Conservation (phyloP, 2,797 vertebrate genomes). For the Pelodytes ibericus region DNA sequence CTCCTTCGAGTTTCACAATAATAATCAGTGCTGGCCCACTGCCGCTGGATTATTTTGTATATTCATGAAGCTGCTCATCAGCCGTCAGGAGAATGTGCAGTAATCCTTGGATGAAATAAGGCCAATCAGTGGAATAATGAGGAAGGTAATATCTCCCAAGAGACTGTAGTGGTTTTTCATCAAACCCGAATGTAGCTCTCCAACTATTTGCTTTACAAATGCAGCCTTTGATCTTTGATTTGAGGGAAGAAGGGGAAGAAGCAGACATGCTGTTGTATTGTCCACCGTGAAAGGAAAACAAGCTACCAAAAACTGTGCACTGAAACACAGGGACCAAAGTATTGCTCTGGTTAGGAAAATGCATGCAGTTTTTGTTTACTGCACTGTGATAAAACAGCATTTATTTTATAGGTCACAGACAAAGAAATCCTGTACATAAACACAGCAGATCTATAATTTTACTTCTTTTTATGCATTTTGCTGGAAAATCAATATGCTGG, state of each 20-base stretch:
- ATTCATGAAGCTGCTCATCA: conserved; percentile 87
- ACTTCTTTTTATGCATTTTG: conserved; percentile 53
- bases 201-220: conserved; percentile 99
- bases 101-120: conserved; percentile 90
- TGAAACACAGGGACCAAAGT: conserved; percentile 62
- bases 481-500: conserved; percentile 60
- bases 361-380: conserved; percentile 66
- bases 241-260: conserved; percentile 79
- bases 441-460: conserved; percentile 48
- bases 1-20: conserved; percentile 78
- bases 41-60: conserved; percentile 84
- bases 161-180: conserved; percentile 84
- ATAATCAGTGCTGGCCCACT: conserved; percentile 85
- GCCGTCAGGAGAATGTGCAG: conserved; percentile 85
- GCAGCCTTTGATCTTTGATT: conserved; percentile 98
- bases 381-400: conserved; percentile 64
- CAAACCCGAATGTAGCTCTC: conserved; percentile 88
- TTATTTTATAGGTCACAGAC: conserved; percentile 64
- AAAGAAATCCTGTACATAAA: conserved; percentile 53
- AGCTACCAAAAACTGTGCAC: conserved; percentile 62
- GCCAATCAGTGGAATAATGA: conserved; percentile 90
- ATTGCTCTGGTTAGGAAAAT: conserved; percentile 69
- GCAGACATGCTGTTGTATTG: conserved; percentile 71
- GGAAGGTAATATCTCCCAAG: conserved; percentile 89
- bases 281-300: conserved; percentile 73